phyloP scores from a whole-genome alignment of 2,113 vertebrate genomes.

The Hippocampus abdominalis region DNA sequence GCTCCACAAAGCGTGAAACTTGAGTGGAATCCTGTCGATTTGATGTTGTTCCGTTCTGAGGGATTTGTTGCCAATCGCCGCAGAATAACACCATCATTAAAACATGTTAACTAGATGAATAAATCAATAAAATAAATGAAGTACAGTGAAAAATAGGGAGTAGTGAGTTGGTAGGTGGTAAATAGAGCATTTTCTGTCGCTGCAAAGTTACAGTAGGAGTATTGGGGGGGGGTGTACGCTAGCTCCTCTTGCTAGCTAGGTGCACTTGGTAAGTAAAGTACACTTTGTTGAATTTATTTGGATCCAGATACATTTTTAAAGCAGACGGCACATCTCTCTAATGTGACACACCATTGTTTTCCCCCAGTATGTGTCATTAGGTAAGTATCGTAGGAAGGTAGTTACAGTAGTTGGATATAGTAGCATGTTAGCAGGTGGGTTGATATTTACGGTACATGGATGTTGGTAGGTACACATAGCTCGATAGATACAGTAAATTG shows the following conservation, averaged over 20 bases:
- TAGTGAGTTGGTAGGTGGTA: background rate
- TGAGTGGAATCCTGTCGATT: background rate
- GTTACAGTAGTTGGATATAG: too few species aligned
- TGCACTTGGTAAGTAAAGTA: background rate
- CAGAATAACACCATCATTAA: background rate
- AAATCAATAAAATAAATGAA: background rate
- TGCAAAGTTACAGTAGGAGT: background rate
- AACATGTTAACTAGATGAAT: background rate
- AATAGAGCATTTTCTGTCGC: background rate
- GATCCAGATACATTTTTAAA: too few species aligned
- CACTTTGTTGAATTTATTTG: too few species aligned
- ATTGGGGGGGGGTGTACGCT: too few species aligned
- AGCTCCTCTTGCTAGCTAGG: background rate
- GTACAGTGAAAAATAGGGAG: background rate
- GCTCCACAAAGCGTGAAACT: background rate
- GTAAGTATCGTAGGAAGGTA: too few species aligned
- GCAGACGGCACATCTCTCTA: too few species aligned
- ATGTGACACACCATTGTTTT: too few species aligned
- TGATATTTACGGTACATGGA: too few species aligned
- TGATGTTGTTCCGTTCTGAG: background rate
- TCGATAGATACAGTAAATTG: too few species aligned
- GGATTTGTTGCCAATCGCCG: background rate
- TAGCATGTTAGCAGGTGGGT: too few species aligned
- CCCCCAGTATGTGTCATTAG: too few species aligned
- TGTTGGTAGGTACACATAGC: too few species aligned